Conservation (phyloP, 2,888 invertebrate genomes). For the Leptothorax acervorum region DNA sequence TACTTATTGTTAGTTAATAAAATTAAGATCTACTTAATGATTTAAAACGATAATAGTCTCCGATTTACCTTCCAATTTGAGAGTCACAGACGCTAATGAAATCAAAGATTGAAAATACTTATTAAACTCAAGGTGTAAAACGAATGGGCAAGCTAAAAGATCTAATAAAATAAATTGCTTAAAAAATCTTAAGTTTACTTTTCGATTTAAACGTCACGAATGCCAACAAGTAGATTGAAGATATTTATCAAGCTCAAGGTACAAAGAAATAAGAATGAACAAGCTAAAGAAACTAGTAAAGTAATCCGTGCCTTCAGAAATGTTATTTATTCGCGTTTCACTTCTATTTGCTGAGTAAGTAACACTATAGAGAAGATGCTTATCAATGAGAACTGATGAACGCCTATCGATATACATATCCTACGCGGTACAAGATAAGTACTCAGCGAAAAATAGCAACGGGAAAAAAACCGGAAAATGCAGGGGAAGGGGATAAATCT, state of each 20-base stretch:
- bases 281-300: background rate
- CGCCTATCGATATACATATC: conserved; percentile 1
- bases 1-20: background rate
- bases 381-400: conserved; percentile 5
- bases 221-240: background rate
- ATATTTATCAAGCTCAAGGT: background rate
- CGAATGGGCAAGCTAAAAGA: background rate
- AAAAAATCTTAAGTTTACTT: background rate
- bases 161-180: background rate
- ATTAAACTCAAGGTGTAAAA: background rate
- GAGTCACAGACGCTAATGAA: background rate
- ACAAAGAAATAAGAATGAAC: background rate
- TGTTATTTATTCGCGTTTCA: background rate
- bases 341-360: background rate
- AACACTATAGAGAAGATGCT: background rate
- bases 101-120: background rate
- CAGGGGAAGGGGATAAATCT: conserved; percentile 51
- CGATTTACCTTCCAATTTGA: background rate
- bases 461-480: conserved; percentile 60
- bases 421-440: background rate
- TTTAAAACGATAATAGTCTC: background rate
- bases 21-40: background rate
- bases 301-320: background rate
- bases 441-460: conserved; percentile 40
- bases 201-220: background rate